Evolutionary conservation across 2,113 vertebrate genomes (phyloP).

Genomic region (Myanophis thanlyinensis): DNA sequence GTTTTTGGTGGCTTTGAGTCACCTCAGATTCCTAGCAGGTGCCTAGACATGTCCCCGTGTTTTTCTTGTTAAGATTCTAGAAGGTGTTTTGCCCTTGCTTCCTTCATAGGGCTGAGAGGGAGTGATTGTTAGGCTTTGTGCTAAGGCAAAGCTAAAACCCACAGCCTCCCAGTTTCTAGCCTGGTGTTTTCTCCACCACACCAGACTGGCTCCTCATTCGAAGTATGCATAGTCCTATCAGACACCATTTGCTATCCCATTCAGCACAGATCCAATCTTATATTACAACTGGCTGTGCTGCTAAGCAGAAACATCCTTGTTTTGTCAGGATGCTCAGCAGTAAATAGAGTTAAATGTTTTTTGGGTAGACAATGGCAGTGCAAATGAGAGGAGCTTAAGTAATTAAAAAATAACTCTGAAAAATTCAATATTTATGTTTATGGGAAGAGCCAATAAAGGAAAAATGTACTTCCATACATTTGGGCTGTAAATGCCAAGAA

Average conservation of each 20-base stretch:
- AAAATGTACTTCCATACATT: constrained; percentile 19
- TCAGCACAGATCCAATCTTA: background rate
- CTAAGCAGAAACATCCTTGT: background rate
- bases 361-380: background rate
- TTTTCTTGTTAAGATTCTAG: background rate
- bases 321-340: background rate
- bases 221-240: background rate
- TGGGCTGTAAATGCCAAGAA: constrained; percentile 17
- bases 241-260: background rate
- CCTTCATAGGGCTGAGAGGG: background rate
- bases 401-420: background rate
- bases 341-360: background rate
- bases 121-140: background rate
- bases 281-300: background rate
- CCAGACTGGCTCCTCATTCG: background rate
- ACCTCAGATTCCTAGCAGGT: background rate
- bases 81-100: background rate
- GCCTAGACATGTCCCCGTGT: background rate
- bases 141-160: background rate
- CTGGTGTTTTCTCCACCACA: background rate
- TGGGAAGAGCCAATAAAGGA: background rate
- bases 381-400: background rate
- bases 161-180: background rate
- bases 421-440: constrained; percentile 24
- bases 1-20: background rate